Evolutionary conservation across 2,797 vertebrate species (phyloP).

Genomic region (Halcyon badia): DNA sequence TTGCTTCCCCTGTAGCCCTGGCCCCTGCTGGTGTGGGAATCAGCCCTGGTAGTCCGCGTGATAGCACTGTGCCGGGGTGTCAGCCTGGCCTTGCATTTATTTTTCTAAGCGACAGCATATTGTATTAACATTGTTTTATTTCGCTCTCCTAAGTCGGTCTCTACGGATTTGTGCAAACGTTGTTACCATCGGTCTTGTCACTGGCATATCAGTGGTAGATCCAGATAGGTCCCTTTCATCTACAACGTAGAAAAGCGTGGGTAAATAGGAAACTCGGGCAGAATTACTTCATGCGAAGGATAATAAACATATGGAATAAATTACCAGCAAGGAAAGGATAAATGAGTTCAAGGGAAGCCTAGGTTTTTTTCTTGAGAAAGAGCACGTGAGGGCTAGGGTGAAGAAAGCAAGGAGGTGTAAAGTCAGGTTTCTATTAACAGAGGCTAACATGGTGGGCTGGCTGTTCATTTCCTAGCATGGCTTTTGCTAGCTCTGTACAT

Average conservation of each 20-base stretch:
- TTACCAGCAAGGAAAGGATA: conserved; percentile 32
- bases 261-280: conserved; percentile 9
- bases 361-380: conserved; percentile 21
- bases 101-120: neutral
- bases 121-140: neutral
- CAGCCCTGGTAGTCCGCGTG: neutral
- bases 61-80: neutral
- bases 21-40: neutral
- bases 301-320: conserved; percentile 23
- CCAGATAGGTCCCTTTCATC: neutral
- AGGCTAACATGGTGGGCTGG: neutral
- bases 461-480: neutral
- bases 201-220: neutral
- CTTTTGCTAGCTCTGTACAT: neutral
- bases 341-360: conserved; percentile 32
- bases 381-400: neutral
- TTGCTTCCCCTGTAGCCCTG: neutral
- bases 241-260: neutral
- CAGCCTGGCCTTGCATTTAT: neutral
- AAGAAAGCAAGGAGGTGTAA: conserved; percentile 50
- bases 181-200: neutral
- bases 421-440: conserved; percentile 47
- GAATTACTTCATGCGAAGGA: conserved; percentile 27
- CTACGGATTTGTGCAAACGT: neutral
- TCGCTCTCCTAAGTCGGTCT: neutral